These are phyloP conservation scores for Lasaia peninsularis DNA, from an alignment of 1,140 invertebrate genomes.

Conservation along the genomic window DNA sequence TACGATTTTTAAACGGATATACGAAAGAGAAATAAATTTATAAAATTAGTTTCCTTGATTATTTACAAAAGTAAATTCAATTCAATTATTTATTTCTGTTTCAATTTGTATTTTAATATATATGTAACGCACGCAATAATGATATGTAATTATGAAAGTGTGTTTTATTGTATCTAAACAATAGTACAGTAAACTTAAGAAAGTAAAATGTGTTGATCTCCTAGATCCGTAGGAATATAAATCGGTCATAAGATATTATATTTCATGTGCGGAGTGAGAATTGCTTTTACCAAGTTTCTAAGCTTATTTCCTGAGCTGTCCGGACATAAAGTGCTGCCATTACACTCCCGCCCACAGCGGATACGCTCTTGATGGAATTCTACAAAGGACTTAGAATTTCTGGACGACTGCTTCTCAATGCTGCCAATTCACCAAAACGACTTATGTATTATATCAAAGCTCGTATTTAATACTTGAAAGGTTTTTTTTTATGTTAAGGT, in stretches of 20 bases:
- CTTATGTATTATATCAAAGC: background rate
- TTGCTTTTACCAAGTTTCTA: conserved; percentile 75
- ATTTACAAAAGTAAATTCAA: too few species aligned
- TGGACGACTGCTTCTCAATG: conserved; percentile 52
- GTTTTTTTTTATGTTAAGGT: background rate
- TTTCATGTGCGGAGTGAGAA: conserved; percentile 68
- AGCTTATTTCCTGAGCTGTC: conserved; percentile 72
- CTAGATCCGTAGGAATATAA: conserved; percentile 71
- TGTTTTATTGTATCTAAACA: too few species aligned
- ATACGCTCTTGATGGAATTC: conserved; percentile 47
- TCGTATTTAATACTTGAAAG: background rate
- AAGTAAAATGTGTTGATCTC: conserved; percentile 38
- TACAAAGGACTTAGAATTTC: conserved; percentile 64
- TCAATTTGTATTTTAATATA: too few species aligned
- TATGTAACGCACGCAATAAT: too few species aligned
- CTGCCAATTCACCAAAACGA: conserved; percentile 45
- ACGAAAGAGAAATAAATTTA: too few species aligned
- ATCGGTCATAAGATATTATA: conserved; percentile 65
- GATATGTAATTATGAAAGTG: too few species aligned
- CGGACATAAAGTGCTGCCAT: conserved; percentile 71
- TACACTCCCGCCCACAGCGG: conserved; percentile 49
- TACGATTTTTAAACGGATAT: too few species aligned
- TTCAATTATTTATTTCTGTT: too few species aligned
- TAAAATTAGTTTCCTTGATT: too few species aligned
- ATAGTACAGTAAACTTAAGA: background rate